Base-by-base conservation (phyloP, 1,140 invertebrate genomes). In the Lordiphosa collinella region DNA sequence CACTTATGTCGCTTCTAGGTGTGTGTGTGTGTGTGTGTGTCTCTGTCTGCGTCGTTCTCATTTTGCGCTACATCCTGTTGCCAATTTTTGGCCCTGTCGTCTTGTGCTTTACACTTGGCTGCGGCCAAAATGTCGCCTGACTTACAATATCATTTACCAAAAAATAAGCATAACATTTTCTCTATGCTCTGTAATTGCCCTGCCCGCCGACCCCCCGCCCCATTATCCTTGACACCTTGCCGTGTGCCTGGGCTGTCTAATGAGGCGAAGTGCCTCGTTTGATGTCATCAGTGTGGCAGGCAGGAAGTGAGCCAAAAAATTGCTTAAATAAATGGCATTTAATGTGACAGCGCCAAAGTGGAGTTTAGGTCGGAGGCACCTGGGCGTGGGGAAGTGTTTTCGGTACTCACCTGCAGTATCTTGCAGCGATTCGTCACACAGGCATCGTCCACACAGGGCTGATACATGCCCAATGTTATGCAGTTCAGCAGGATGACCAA, bases 381-480 rank as follows among this genome's bases (percentile, higher is more conserved):
- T 7, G 4, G 7, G 53, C 32, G 64, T 31, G 36, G 13, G 35
- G 11, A 41, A 11, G 2, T 41, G 35, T 52, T 37, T 22, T 5
- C 12, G 4, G 14, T 37, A 74, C 89, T 90, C 90, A 97, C 96
- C 93, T 97, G 95, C 82, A 99, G 91, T 89, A 99, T 95, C 90
- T 95, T 94, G 91, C 98, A 99, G 80, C 98, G 92, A 89, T 95
- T 95, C 49, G 95, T 96, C 44, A 93, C 90, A 88, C 98, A 99
- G 64, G 95, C 92, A 88, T 99, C 97, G 89, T 99, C 98, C 61
- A 96, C 94, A 89, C 98, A 99, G 7, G 98, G 98, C 90, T 99
- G 96, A 90, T 99, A 99, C 98, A 99, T 99, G 36, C 98, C 98
- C 63, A 99, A 92, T 0, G 99, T 99, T 43, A 99, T 93, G 90